These are phyloP conservation scores for Synchiropus splendidus DNA, from an alignment of 2,113 vertebrate genomes.

Conservation along the genomic window DNA sequence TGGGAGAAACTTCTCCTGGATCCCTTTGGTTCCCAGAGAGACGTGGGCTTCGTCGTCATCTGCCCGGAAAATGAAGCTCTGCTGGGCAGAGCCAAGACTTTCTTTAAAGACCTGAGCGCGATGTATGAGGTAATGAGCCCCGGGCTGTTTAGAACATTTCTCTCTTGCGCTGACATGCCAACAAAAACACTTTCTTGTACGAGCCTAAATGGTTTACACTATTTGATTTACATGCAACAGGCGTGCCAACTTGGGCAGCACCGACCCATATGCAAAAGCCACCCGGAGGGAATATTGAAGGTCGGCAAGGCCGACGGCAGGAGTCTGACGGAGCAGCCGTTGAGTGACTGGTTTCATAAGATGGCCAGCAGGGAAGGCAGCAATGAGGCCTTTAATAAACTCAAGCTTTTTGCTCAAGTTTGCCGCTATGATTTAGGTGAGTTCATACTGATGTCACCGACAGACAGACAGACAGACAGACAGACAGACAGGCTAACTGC, in stretches of 20 bases:
- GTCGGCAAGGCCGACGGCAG: conserved; percentile 79
- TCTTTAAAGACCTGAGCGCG: conserved; percentile 91
- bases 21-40: conserved; percentile 92
- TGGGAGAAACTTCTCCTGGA: conserved; percentile 98
- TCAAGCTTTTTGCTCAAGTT: conserved; percentile 93
- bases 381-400: conserved; percentile 86
- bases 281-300: conserved; percentile 86
- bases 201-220: conserved; percentile 8
- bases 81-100: conserved; percentile 83
- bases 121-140: conserved; percentile 84
- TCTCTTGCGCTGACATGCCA: conserved; percentile 8
- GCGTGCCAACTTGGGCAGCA: conserved; percentile 92
- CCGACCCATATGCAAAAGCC: conserved; percentile 84
- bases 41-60: conserved; percentile 90
- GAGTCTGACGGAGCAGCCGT: conserved; percentile 80
- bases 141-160: neutral
- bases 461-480: too few species aligned
- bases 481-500: too few species aligned
- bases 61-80: conserved; percentile 93
- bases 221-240: conserved; percentile 45
- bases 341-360: conserved; percentile 93
- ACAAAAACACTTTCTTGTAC: conserved; percentile 2
- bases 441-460: too few species aligned
- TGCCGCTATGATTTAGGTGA: conserved; percentile 90
- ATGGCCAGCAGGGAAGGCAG: conserved; percentile 73